phyloP scores from a whole-genome alignment of 2,113 vertebrate genomes.

The Chlamydotis undulata region DNA sequence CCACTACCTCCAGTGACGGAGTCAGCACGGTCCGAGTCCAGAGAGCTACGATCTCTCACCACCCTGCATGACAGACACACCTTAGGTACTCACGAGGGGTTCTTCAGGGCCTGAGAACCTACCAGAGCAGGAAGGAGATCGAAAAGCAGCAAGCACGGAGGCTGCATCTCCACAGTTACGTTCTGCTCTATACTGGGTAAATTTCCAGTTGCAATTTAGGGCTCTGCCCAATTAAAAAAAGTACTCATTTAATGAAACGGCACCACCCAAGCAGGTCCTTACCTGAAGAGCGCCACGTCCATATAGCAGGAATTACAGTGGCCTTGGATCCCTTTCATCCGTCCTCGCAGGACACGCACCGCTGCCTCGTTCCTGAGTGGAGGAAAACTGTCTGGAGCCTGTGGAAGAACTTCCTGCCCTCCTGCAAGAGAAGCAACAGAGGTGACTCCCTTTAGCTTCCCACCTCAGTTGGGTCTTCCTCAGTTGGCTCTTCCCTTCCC shows the following conservation, averaged over 20 bases:
- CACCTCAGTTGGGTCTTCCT: background rate
- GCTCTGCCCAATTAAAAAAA: background rate
- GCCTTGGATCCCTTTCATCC: constrained; percentile 88
- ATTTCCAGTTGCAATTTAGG: background rate
- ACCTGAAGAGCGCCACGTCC: constrained; percentile 90
- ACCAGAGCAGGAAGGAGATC: background rate
- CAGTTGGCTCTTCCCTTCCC: background rate
- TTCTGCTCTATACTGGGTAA: background rate
- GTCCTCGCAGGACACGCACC: constrained; percentile 70
- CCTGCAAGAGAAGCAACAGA: constrained; percentile 52
- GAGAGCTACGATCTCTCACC: background rate
- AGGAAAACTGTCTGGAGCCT: constrained; percentile 57
- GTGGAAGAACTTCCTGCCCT: background rate
- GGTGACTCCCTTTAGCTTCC: background rate
- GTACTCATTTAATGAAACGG: background rate
- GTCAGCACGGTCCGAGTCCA: accelerated
- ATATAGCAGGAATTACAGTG: constrained; percentile 94
- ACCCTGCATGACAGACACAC: background rate
- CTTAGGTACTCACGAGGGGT: background rate
- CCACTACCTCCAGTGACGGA: background rate
- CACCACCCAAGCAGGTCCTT: background rate
- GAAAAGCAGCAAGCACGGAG: background rate
- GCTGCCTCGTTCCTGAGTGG: constrained; percentile 77
- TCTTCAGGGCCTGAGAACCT: background rate
- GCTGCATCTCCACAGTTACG: background rate